Evolutionary conservation across 2,113 vertebrate genomes (phyloP).

Genomic region (Sprattus sprattus): DNA sequence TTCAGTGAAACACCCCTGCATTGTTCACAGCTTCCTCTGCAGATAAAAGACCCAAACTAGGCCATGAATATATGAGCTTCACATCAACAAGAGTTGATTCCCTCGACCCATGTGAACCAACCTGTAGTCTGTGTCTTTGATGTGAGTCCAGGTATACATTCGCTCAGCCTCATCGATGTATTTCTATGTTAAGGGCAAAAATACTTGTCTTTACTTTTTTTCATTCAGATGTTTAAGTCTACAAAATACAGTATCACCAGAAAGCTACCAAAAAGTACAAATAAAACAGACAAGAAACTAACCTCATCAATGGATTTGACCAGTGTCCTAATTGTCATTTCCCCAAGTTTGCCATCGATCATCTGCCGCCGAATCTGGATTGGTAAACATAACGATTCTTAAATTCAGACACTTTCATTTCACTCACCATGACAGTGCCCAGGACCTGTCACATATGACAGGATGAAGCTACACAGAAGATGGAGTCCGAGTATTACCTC

Average conservation of each 20-base stretch:
- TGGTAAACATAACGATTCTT: slow-evolving; percentile 29
- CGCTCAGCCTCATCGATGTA: slow-evolving; percentile 91
- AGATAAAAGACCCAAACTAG: not conserved
- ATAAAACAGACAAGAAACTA: slow-evolving; percentile 65
- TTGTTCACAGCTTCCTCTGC: not conserved
- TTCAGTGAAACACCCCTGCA: not conserved
- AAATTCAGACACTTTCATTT: not conserved
- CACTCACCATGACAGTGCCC: not conserved
- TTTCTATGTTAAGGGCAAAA: slow-evolving; percentile 68
- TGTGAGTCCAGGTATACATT: slow-evolving; percentile 92
- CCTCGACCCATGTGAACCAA: slow-evolving; percentile 57
- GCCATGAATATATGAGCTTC: not conserved
- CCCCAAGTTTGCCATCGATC: slow-evolving; percentile 88
- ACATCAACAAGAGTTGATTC: not conserved
- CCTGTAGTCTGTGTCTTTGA: slow-evolving; percentile 98
- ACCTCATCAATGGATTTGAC: slow-evolving; percentile 93
- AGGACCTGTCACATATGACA: not conserved
- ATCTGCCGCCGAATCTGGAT: slow-evolving; percentile 90
- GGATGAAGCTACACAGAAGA: not conserved
- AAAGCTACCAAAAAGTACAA: not conserved
- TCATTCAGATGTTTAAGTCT: not conserved
- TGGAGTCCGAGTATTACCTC: slow-evolving; percentile 65
- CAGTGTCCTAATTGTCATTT: slow-evolving; percentile 85
- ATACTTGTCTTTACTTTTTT: not conserved
- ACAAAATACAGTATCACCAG: not conserved